phyloP scores from a whole-genome alignment of 2,797 vertebrate genomes.

The Molossus alvarezi region DNA sequence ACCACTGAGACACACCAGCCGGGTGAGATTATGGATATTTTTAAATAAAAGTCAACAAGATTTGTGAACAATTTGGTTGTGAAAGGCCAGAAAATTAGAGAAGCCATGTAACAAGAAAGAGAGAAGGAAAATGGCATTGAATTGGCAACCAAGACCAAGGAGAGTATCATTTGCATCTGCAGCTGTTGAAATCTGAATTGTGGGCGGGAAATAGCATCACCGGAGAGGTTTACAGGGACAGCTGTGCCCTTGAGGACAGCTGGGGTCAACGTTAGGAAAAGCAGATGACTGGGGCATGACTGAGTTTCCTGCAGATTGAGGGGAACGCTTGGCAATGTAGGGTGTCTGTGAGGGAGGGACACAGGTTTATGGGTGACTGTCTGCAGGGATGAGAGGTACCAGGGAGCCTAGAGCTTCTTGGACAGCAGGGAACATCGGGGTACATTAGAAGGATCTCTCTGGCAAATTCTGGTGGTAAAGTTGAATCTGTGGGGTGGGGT shows the following conservation, averaged over 20 bases:
- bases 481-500: background rate
- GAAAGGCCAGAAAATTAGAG: background rate
- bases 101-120: background rate
- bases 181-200: background rate
- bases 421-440: accelerated
- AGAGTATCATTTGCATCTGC: background rate
- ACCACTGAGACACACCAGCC: no score
- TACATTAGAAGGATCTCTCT: background rate
- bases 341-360: background rate
- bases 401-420: background rate
- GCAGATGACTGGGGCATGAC: background rate
- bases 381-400: background rate
- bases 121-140: background rate
- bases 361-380: background rate
- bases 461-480: background rate
- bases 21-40: background rate
- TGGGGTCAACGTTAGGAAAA: background rate
- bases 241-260: background rate
- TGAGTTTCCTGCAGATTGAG: background rate
- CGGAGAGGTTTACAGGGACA: background rate
- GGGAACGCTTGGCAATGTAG: background rate
- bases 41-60: background rate
- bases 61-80: background rate
- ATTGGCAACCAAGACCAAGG: background rate
- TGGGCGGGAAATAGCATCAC: background rate